These are phyloP conservation scores for Halichoerus grypus DNA, from an alignment of 2,113 vertebrate genomes.

Conservation along the genomic window DNA sequence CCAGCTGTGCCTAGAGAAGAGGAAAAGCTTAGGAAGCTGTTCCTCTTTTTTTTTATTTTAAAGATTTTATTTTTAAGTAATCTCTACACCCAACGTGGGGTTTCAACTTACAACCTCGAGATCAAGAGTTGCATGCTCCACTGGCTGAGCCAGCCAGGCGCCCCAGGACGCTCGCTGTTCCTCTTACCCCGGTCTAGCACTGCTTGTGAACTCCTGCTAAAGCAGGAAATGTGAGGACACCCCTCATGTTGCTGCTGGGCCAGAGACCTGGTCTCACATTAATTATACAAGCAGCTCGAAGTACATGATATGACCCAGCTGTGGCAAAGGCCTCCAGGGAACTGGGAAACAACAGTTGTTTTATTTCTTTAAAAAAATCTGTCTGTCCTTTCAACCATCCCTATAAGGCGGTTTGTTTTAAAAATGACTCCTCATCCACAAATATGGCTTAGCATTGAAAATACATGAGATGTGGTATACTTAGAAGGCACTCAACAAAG, in stretches of 20 bases:
- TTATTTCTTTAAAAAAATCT: not conserved
- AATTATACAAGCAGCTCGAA: not conserved
- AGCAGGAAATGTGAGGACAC: not conserved
- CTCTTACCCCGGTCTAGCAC: not conserved
- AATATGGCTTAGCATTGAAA: not conserved
- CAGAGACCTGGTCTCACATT: not conserved
- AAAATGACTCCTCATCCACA: not conserved
- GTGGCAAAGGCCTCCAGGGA: not conserved
- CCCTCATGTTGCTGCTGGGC: not conserved
- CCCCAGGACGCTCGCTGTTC: not conserved
- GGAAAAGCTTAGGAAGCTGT: not conserved
- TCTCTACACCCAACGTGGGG: not conserved
- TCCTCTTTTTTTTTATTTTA: not conserved
- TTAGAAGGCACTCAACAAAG: not conserved
- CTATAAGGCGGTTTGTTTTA: not conserved
- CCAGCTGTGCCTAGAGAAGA: rapidly evolving
- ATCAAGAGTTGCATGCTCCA: not conserved
- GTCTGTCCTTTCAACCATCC: not conserved
- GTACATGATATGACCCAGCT: not conserved
- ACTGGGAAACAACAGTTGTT: not conserved
- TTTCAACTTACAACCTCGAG: not conserved
- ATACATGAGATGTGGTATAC: not conserved
- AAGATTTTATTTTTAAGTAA: not conserved
- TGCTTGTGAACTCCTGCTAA: not conserved
- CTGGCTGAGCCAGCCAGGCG: not conserved